Evolutionary conservation across 2,113 vertebrate genomes (phyloP).

Genomic region (Hyla sarda): DNA sequence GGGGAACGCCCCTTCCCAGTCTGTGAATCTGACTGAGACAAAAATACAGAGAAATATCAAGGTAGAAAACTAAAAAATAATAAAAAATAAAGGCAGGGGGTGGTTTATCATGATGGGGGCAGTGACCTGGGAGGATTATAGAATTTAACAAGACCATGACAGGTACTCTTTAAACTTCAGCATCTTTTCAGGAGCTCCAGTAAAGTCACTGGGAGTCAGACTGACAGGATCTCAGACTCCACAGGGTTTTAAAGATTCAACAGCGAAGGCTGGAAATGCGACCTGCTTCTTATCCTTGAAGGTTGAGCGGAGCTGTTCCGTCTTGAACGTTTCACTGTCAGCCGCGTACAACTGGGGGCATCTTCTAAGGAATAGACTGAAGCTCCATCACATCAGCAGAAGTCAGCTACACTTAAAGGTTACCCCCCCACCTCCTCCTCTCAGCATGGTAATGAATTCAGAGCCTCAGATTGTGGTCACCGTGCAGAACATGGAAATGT

Average conservation of each 20-base stretch:
- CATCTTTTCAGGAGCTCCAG: not conserved
- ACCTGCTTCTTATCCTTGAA: not conserved
- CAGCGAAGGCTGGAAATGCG: not conserved
- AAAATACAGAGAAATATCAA: too few relatives aligned
- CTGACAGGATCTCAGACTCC: not conserved
- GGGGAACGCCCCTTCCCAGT: too few relatives aligned
- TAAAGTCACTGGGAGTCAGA: not conserved
- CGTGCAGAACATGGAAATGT: conserved; percentile 38
- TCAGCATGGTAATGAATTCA: not conserved
- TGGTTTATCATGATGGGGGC: too few relatives aligned
- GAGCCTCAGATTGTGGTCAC: conserved; percentile 7
- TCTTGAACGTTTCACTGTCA: conserved; percentile 27
- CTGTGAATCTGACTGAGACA: too few relatives aligned
- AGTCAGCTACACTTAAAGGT: not conserved
- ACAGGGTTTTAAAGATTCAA: not conserved
- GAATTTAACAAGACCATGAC: too few relatives aligned
- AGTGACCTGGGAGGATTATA: too few relatives aligned
- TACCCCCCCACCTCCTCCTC: not conserved
- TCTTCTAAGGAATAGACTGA: conserved; percentile 56
- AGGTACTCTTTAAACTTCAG: not conserved
- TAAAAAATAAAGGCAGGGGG: too few relatives aligned
- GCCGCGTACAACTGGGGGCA: conserved; percentile 13
- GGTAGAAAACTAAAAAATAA: too few relatives aligned
- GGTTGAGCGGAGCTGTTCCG: not conserved
- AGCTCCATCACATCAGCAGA: conserved; percentile 42